Percentiles rank a stretch among this genome's conserved stretches.
Conservation (phyloP, 1,140 invertebrate species). For the Charaxes varanes region DNA sequence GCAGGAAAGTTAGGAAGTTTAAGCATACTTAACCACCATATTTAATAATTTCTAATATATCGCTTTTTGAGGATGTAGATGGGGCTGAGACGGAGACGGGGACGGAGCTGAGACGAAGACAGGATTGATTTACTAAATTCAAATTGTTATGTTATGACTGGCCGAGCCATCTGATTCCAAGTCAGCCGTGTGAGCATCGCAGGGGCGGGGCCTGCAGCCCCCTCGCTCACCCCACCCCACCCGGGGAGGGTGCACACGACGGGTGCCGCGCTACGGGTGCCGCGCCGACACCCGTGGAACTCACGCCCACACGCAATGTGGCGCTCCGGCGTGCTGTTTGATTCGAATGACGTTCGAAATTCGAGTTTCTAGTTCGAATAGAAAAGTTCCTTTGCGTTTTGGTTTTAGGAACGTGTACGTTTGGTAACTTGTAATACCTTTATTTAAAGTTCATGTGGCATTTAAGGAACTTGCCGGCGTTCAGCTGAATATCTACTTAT, state of each 20-base stretch:
- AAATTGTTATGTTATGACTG: too few species aligned
- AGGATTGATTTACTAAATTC: too few species aligned
- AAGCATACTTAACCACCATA: too few species aligned
- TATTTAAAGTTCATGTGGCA: neutral
- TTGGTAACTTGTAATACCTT: neutral
- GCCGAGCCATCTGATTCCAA: conserved; percentile 71
- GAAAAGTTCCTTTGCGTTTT: conserved; percentile 20
- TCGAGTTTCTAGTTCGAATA: conserved; percentile 31
- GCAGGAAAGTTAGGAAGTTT: too few species aligned
- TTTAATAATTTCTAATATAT: too few species aligned
- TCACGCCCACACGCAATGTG: conserved; percentile 35
- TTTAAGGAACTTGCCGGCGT: too few species aligned
- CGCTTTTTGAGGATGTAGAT: too few species aligned
- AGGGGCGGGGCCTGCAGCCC: conserved; percentile 45
- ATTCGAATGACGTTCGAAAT: conserved; percentile 41
- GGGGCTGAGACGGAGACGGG: too few species aligned
- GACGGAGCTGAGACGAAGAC: too few species aligned
- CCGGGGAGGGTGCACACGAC: conserved; percentile 51
- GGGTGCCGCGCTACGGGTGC: conserved; percentile 1
- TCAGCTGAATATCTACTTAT: too few species aligned
- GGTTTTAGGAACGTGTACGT: neutral
- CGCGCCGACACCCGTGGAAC: conserved; percentile 26
- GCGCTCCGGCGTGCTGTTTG: conserved; percentile 33
- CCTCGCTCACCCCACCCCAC: conserved; percentile 32
- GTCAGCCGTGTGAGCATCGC: conserved; percentile 68